Evolutionary conservation across 92 coral and sea anemone genomes (phyloP).

Genomic region (Siderastrea siderea): DNA sequence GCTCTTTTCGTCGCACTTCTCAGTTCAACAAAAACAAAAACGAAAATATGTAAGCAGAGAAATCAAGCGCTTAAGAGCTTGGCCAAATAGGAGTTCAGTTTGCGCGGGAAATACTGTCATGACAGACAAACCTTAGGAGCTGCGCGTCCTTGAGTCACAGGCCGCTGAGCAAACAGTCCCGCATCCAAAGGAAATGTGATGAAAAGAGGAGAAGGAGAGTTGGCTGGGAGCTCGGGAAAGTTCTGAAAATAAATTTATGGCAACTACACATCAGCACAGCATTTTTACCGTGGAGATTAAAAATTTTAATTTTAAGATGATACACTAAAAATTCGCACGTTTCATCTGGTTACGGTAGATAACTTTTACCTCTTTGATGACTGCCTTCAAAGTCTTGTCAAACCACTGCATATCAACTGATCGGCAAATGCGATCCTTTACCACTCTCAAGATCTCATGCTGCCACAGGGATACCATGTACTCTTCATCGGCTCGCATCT

Average conservation of each 20-base stretch:
- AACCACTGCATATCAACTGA: slow-evolving; percentile 93
- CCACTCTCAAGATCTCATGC: slow-evolving; percentile 90
- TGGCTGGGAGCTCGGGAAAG: slow-evolving; percentile 93
- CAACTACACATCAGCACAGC: not conserved
- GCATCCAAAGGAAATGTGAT: slow-evolving; percentile 93
- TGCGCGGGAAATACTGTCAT: not conserved
- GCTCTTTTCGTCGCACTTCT: too few relatives aligned
- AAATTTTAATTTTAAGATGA: not conserved
- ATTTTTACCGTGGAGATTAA: not conserved
- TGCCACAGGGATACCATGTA: slow-evolving; percentile 98
- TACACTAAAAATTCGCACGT: not conserved
- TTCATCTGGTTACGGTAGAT: too few relatives aligned
- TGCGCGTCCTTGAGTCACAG: slow-evolving; percentile 85
- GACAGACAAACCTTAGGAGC: slow-evolving; percentile 74
- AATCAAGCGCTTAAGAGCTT: too few relatives aligned
- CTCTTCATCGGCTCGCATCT: slow-evolving; percentile 98
- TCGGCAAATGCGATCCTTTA: slow-evolving; percentile 94
- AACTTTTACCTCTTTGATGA: slow-evolving; percentile 80
- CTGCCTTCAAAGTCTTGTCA: slow-evolving; percentile 86
- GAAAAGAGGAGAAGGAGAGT: slow-evolving; percentile 94
- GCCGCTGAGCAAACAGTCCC: slow-evolving; percentile 79
- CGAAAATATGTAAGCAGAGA: too few relatives aligned
- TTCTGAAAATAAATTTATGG: slow-evolving; percentile 63
- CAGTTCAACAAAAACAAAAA: too few relatives aligned
- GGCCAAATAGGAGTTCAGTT: too few relatives aligned